phyloP scores from a whole-genome alignment of 2,888 invertebrate genomes.

The Corbicula japonica region DNA sequence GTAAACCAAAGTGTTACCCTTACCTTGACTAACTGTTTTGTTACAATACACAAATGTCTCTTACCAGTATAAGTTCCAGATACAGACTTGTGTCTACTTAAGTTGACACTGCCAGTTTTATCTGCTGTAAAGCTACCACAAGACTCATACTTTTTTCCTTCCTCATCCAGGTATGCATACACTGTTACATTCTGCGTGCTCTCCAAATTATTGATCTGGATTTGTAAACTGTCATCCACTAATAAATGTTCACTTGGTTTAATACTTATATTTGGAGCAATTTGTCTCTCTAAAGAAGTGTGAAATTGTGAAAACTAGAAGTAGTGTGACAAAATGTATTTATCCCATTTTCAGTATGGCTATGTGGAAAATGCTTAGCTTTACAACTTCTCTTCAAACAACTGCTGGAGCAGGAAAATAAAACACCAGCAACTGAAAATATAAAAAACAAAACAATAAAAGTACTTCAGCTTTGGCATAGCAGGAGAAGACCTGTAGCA shows the following conservation, averaged over 20 bases:
- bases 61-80: constrained; percentile 69
- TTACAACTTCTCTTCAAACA: too few species aligned
- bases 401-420: too few species aligned
- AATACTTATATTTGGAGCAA: constrained; percentile 20
- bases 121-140: constrained; percentile 60
- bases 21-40: background rate
- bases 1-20: too few species aligned
- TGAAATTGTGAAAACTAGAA: too few species aligned
- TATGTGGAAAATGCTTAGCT: too few species aligned
- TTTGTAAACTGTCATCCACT: constrained; percentile 61
- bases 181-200: constrained; percentile 55
- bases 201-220: constrained; percentile 53
- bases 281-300: too few species aligned
- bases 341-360: too few species aligned
- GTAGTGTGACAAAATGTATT: too few species aligned
- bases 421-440: too few species aligned
- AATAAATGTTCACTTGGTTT: constrained; percentile 47
- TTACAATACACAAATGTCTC: background rate
- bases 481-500: too few species aligned
- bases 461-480: too few species aligned
- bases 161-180: constrained; percentile 56
- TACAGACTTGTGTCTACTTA: constrained; percentile 51
- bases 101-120: constrained; percentile 48
- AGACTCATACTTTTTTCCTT: constrained; percentile 50
- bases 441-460: too few species aligned